Percentiles rank a stretch among this genome's conserved stretches.
Evolutionary conservation across 2,797 vertebrate genomes (phyloP).

Genomic region (Rhinogobio ventralis): DNA sequence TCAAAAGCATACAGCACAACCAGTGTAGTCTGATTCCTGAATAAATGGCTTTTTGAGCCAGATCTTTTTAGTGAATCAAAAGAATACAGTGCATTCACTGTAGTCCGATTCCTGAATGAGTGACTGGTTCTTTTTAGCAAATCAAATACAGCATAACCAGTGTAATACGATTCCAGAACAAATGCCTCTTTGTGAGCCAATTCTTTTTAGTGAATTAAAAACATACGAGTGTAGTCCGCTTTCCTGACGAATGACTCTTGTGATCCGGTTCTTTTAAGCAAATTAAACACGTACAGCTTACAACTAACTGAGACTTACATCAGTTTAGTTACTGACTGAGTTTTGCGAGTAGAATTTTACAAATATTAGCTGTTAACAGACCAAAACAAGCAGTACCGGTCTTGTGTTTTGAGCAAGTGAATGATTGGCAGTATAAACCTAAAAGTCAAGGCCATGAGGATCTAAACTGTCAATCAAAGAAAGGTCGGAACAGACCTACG

Average conservation of each 20-base stretch:
- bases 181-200: not conserved
- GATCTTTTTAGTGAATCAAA: not conserved
- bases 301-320: not conserved
- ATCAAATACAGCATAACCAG: not conserved
- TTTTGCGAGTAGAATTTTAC: not conserved
- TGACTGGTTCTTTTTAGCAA: not conserved
- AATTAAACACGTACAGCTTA: not conserved
- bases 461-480: slow-evolving; percentile 44
- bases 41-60: too few relatives aligned
- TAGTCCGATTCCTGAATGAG: not conserved
- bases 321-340: not conserved
- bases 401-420: not conserved
- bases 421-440: slow-evolving; percentile 13
- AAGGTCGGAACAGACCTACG: slow-evolving; percentile 55
- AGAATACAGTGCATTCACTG: not conserved
- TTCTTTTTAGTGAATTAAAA: not conserved
- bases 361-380: not conserved
- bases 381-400: not conserved
- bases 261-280: not conserved
- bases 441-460: slow-evolving; percentile 27
- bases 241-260: not conserved
- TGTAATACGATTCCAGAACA: not conserved
- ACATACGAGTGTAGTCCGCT: not conserved
- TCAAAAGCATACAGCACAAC: too few relatives aligned
- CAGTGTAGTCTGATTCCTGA: not conserved